These are phyloP conservation scores for Ips nitidus DNA, from an alignment of 1,140 invertebrate species.

Conservation along the genomic window DNA sequence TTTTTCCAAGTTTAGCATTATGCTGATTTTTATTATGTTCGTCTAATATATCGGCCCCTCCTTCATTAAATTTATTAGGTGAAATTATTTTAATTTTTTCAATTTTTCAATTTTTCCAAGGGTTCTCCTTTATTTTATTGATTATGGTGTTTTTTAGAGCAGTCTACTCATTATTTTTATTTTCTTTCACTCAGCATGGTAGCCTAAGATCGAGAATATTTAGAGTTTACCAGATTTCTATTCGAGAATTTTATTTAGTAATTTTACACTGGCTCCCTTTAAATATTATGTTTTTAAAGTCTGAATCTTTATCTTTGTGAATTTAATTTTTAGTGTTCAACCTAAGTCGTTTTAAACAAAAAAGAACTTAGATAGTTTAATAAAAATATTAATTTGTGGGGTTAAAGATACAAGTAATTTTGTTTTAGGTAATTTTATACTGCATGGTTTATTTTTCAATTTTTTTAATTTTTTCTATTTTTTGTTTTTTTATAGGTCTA, in stretches of 20 bases:
- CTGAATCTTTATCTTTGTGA: slow-evolving; percentile 55
- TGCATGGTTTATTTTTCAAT: slow-evolving; percentile 52
- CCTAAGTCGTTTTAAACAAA: slow-evolving; percentile 62
- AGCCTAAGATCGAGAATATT: slow-evolving; percentile 51
- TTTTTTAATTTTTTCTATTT: slow-evolving; percentile 55
- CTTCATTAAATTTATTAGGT: slow-evolving; percentile 55
- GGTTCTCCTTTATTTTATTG: slow-evolving; percentile 55
- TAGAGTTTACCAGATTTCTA: slow-evolving; percentile 51
- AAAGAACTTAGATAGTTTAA: too few relatives aligned
- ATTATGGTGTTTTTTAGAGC: slow-evolving; percentile 56
- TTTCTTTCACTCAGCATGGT: slow-evolving; percentile 61
- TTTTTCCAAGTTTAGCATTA: slow-evolving; percentile 56
- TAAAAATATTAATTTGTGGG: slow-evolving; percentile 61
- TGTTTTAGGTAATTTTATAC: slow-evolving; percentile 62
- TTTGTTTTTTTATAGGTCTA: slow-evolving; percentile 54
- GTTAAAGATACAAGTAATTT: slow-evolving; percentile 55
- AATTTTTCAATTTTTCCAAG: slow-evolving; percentile 53
- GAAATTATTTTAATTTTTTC: slow-evolving; percentile 64
- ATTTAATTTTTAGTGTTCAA: slow-evolving; percentile 42
- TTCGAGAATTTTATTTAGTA: slow-evolving; percentile 61
- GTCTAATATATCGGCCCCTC: slow-evolving; percentile 55
- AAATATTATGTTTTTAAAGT: slow-evolving; percentile 61
- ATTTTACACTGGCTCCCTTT: slow-evolving; percentile 62
- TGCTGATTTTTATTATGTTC: slow-evolving; percentile 63
- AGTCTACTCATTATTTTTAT: slow-evolving; percentile 56